Conservation (phyloP, 2,797 vertebrate genomes). For the Malurus leucopterus region DNA sequence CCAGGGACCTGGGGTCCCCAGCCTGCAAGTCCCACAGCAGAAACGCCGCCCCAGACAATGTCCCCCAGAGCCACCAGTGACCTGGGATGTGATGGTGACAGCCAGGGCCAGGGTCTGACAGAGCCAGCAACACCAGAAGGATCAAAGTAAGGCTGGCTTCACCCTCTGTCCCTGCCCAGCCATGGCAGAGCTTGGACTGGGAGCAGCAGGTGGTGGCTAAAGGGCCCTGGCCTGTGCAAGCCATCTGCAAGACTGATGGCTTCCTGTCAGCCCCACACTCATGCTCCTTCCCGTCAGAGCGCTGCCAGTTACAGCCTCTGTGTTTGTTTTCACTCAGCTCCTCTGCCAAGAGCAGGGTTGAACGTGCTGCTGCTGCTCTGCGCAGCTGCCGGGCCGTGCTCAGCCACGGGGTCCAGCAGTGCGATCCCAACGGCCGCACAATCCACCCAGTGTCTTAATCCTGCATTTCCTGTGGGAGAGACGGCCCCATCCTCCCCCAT, state of each 20-base stretch:
- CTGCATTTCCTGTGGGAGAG: slow-evolving; percentile 12
- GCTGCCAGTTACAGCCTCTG: not conserved
- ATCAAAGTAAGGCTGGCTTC: not conserved
- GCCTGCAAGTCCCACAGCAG: not conserved
- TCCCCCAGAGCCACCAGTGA: fast-evolving
- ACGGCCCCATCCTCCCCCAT: not conserved
- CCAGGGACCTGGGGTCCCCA: not conserved
- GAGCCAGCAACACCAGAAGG: not conserved
- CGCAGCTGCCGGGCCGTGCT: not conserved
- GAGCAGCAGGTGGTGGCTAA: not conserved
- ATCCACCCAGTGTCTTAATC: slow-evolving; percentile 8
- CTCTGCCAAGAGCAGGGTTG: slow-evolving; percentile 12
- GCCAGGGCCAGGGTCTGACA: not conserved
- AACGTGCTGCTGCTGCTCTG: not conserved
- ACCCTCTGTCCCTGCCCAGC: not conserved
- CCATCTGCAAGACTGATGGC: not conserved
- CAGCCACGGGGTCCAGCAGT: not conserved
- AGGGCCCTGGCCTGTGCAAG: not conserved
- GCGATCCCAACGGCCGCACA: not conserved
- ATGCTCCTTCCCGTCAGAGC: not conserved
- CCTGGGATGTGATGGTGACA: not conserved
- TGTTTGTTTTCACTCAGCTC: slow-evolving; percentile 22
- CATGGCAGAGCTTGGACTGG: not conserved
- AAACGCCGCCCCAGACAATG: not conserved
- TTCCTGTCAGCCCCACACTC: not conserved